Evolutionary conservation across 2,888 invertebrate genomes (phyloP), one percentile per base, ranked within the genome.

Genomic region (Sericinus montela): DNA sequence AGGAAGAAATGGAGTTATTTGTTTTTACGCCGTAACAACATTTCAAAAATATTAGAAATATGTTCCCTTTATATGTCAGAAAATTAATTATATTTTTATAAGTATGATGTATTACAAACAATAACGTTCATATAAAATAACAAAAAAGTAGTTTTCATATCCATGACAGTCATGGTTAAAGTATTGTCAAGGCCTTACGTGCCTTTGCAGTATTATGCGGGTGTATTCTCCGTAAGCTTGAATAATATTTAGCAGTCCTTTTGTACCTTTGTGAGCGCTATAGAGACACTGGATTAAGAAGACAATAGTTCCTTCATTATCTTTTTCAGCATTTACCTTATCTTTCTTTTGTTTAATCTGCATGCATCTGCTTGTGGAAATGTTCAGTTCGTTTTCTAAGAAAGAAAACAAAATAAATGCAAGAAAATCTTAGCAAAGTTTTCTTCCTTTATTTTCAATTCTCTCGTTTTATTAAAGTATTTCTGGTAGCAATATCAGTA

Each of bases 171-270:
- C 25, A 32, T 32, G 25, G 42, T 48, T 38, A 32, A 48, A 36
- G 43, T 38, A 38, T 48, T 38, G 25, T 34, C 38, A 32, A 38
- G 38, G 38, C 25, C 38, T 30, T 48, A 43, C 32, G 43, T 48
- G 43, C 37, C 38, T 30, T n/a, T 28, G 16, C 11, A 23, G 13
- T 38, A 32, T 38, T 25, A 54, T 53, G 54, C 52, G 54, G 51
- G 55, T 40, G 46, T 57, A 55, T 57, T 55, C 51, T 43, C 30
- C 38, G 32, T 53, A 55, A 55, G 48, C 41, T 56, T 56, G 52
- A 56, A 48, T 48, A 51, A 50, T 51, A 56, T 55, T 56, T 46
- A 50, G 52, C 45, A 23, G 52, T 53, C 53, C 53, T 55, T 57
- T 57, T 55, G 55, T 57, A 48, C 53, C 39, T 40, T 49, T 49